These are phyloP conservation scores for Nasonovia ribisnigri DNA, from an alignment of 2,888 invertebrate genomes.

Conservation along the genomic window DNA sequence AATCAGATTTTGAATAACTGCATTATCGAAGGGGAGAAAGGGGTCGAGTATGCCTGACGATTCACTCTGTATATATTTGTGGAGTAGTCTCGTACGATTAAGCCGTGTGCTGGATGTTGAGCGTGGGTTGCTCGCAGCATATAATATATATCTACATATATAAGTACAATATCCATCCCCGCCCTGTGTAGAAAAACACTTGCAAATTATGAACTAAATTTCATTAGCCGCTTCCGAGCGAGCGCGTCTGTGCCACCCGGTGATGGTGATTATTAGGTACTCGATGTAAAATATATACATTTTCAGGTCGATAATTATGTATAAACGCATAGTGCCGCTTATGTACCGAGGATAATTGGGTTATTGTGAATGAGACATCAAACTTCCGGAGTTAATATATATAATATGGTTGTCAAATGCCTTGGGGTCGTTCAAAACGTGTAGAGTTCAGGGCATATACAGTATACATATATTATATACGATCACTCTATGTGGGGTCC, in stretches of 20 bases:
- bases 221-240: neutral
- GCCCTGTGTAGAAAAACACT: neutral
- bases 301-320: neutral
- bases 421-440: conserved; percentile 4
- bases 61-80: too few relatives aligned
- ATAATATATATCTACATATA: too few relatives aligned
- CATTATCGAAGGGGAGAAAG: too few relatives aligned
- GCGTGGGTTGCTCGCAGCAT: too few relatives aligned
- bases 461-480: neutral
- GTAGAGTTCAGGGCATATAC: neutral
- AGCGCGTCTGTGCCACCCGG: neutral
- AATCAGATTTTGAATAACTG: too few relatives aligned
- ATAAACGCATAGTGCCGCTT: neutral
- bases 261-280: neutral
- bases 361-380: conserved; percentile 11
- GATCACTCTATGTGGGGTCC: conserved; percentile 19
- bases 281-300: neutral
- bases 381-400: conserved; percentile 20
- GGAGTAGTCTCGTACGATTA: too few relatives aligned
- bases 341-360: neutral
- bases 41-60: too few relatives aligned
- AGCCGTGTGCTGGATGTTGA: too few relatives aligned
- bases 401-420: conserved; percentile 7
- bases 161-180: neutral
- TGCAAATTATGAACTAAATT: neutral